Percentiles rank a stretch among this genome's conserved stretches.
Conservation (phyloP, 2,113 vertebrate species). For the Galbula dea region DNA sequence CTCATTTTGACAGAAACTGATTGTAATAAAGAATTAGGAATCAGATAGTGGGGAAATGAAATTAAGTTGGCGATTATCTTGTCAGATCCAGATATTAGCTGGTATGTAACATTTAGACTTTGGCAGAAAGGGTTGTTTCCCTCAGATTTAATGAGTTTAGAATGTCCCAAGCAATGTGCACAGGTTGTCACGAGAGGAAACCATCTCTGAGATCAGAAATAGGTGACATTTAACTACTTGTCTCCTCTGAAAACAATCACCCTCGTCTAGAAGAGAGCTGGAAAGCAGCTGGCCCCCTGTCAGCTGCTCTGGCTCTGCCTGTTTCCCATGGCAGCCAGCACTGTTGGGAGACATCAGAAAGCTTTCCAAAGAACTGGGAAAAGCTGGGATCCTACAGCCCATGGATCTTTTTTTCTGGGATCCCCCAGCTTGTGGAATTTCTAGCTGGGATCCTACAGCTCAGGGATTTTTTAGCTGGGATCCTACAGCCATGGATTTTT, state of each 20-base stretch:
- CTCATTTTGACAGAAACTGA: not conserved
- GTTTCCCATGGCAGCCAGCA: rapidly evolving
- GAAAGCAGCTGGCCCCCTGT: not conserved
- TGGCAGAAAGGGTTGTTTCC: not conserved
- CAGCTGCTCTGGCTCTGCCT: not conserved
- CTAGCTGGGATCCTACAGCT: not conserved
- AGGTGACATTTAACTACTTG: rapidly evolving
- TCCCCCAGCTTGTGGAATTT: not conserved
- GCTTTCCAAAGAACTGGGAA: not conserved
- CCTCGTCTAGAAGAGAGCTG: not conserved
- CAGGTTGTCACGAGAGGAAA: not conserved
- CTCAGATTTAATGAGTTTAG: not conserved
- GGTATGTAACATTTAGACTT: rapidly evolving
- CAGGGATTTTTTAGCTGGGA: no score
- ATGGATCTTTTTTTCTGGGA: not conserved
- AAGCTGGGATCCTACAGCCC: not conserved
- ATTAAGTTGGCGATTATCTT: not conserved
- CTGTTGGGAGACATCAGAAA: rapidly evolving
- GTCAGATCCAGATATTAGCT: not conserved
- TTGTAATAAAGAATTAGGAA: not conserved
- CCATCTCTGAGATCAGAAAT: not conserved
- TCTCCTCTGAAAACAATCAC: not conserved
- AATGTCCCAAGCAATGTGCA: not conserved
- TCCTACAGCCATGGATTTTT: not conserved
- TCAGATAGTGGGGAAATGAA: not conserved